phyloP scores from a whole-genome alignment of 1,140 invertebrate species.

The Cydia strobilella region DNA sequence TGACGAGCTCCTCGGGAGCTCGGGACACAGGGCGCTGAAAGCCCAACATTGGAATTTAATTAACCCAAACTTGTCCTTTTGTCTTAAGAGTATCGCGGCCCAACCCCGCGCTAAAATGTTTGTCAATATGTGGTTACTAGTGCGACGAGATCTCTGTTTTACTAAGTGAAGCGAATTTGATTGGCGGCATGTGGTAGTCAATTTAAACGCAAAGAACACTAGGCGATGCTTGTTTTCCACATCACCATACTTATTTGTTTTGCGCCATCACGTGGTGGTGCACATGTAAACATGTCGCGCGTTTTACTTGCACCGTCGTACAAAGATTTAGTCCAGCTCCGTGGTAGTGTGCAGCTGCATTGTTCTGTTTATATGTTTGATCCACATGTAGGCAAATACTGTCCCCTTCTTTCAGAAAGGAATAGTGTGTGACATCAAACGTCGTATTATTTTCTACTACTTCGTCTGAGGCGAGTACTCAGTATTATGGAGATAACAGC shows the following conservation, averaged over 20 bases:
- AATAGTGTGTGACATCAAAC: background rate
- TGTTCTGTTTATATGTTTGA: background rate
- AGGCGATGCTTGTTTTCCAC: background rate
- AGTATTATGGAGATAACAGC: background rate
- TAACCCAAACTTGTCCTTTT: constrained; percentile 65
- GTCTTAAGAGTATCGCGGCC: constrained; percentile 46
- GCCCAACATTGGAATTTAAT: constrained; percentile 60
- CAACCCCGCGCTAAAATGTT: constrained; percentile 39
- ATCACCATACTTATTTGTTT: background rate
- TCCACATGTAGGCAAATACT: background rate
- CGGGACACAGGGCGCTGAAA: constrained; percentile 49
- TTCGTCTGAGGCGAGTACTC: background rate
- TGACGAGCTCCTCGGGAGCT: constrained; percentile 49
- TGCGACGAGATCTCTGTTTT: constrained; percentile 34
- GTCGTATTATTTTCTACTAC: background rate
- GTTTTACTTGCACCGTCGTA: too few species aligned
- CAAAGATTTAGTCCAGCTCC: too few species aligned
- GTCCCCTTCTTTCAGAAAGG: too few species aligned
- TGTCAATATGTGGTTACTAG: constrained; percentile 46
- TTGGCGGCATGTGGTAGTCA: background rate
- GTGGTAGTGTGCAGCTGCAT: background rate
- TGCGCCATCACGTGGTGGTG: too few species aligned
- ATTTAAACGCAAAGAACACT: constrained; percentile 27
- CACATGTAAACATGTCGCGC: too few species aligned
- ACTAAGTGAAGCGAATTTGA: background rate